Percentiles rank a stretch among this genome's conserved stretches.
Conservation (phyloP, 35 echinoderm and acorn worm species). For the Nesometra sesokonis region DNA sequence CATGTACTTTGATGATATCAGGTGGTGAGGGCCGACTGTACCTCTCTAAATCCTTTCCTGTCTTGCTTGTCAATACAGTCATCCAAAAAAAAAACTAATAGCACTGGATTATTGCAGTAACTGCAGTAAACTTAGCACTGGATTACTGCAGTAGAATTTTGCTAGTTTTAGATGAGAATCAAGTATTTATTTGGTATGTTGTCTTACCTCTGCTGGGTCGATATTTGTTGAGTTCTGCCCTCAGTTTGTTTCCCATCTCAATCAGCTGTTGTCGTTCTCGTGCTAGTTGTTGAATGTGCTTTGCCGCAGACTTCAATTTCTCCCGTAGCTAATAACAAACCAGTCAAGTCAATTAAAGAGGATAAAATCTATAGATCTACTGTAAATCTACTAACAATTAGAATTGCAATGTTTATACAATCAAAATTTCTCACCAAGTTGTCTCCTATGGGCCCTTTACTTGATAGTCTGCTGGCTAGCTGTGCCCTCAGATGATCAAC, state of each 20-base stretch:
- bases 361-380: background rate
- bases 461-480: background rate
- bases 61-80: no score
- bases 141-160: no score
- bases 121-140: no score
- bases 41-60: no score
- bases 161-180: no score
- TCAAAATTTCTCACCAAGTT: background rate
- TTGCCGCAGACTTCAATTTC: conserved; percentile 72
- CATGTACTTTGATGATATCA: no score
- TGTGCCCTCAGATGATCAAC: conserved; percentile 34
- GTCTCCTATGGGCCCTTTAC: background rate
- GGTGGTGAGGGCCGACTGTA: no score
- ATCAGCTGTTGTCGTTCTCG: conserved; percentile 82
- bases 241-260: conserved; percentile 69
- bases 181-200: no score
- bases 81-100: no score
- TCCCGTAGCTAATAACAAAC: conserved; percentile 34
- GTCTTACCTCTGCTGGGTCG: background rate
- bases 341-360: no score
- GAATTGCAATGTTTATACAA: background rate
- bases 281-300: conserved; percentile 67
- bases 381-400: background rate
- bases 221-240: conserved; percentile 64
- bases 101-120: no score